A percentile compares a stretch with the other conserved stretches of the same genome.
Evolutionary conservation across 2,888 invertebrate species (phyloP).

Genomic region (Troides helena): DNA sequence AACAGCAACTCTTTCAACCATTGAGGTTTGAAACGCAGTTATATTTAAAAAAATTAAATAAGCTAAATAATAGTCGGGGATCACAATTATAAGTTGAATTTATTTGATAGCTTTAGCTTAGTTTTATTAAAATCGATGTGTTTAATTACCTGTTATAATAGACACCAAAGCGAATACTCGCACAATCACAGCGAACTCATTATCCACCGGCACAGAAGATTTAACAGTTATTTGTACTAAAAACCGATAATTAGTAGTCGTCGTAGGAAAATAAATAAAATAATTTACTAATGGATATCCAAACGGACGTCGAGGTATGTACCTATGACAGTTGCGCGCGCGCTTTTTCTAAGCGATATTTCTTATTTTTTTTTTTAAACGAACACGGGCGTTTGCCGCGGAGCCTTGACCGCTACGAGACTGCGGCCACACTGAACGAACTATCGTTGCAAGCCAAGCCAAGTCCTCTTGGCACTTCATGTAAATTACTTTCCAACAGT

Average conservation of each 20-base stretch:
- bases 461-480: constrained; percentile 56
- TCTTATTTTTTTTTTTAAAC: constrained; percentile 40
- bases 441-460: constrained; percentile 52
- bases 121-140: constrained; percentile 17
- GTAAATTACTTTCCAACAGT: constrained; percentile 76
- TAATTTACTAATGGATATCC: constrained; percentile 36
- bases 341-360: constrained; percentile 61
- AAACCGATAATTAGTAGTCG: constrained; percentile 52
- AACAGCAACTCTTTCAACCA: constrained; percentile 44
- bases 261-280: constrained; percentile 30
- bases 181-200: constrained; percentile 76
- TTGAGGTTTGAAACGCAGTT: constrained; percentile 24
- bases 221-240: constrained; percentile 72
- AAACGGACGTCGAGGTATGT: constrained; percentile 38
- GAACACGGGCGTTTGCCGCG: constrained; percentile 51
- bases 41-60: too few relatives aligned
- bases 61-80: too few relatives aligned
- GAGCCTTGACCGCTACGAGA: constrained; percentile 75
- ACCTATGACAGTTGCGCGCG: constrained; percentile 68
- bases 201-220: constrained; percentile 68
- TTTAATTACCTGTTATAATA: constrained; percentile 71
- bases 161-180: constrained; percentile 61
- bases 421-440: constrained; percentile 68
- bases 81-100: too few relatives aligned
- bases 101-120: too few relatives aligned